Percentiles rank a stretch among this genome's conserved stretches.
phyloP scores from a whole-genome alignment of 2,113 vertebrate genomes.

The Corydoras sp. region DNA sequence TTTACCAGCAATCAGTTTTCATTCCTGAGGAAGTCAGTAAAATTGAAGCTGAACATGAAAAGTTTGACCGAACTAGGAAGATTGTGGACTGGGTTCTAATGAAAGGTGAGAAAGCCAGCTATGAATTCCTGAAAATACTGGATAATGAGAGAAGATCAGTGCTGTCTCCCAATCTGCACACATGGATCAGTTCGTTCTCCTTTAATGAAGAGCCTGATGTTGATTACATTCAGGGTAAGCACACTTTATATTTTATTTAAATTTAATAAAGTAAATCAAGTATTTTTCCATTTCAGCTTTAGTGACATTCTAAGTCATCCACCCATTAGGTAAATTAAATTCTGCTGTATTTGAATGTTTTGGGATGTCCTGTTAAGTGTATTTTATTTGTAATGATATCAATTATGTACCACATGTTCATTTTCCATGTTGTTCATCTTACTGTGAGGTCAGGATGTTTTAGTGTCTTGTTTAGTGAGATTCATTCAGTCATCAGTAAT shows the following conservation, averaged over 20 bases:
- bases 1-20: not conserved
- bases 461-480: not conserved
- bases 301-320: not conserved
- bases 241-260: not conserved
- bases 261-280: no score
- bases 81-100: slow-evolving; percentile 15
- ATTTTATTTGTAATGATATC: no score
- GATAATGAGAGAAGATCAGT: not conserved
- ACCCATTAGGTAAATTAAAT: no score
- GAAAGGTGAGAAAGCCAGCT: slow-evolving; percentile 19
- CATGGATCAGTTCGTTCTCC: slow-evolving; percentile 22
- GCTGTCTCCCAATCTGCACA: not conserved
- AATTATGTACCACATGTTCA: not conserved
- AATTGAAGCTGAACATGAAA: not conserved
- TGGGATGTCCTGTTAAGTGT: no score
- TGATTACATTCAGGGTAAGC: slow-evolving; percentile 4
- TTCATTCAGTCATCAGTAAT: not conserved
- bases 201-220: slow-evolving; percentile 17
- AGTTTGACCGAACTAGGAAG: slow-evolving; percentile 4
- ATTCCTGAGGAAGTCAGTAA: not conserved
- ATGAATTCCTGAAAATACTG: slow-evolving; percentile 18
- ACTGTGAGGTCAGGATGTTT: not conserved
- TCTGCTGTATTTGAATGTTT: no score
- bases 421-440: not conserved
- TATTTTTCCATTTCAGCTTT: no score